These are phyloP conservation scores for Synanthedon andrenaeformis DNA, from an alignment of 2,888 invertebrate species.

Conservation along the genomic window DNA sequence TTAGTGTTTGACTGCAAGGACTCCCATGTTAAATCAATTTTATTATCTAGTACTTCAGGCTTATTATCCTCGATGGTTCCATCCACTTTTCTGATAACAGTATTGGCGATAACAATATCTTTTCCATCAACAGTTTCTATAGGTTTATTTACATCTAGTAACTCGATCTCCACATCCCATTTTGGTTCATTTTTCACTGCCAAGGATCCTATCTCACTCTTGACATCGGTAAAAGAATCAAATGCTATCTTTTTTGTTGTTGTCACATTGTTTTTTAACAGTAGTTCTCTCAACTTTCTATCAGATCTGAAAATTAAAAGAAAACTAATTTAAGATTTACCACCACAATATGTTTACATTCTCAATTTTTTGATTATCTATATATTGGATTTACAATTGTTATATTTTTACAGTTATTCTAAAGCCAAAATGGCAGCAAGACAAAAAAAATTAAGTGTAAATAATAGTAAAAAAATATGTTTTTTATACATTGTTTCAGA, in stretches of 20 bases:
- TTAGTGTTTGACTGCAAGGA: constrained; percentile 15
- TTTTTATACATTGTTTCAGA: too few species aligned
- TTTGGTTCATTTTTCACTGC: constrained; percentile 50
- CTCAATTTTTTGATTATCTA: too few species aligned
- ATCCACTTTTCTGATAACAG: constrained; percentile 60
- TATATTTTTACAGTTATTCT: too few species aligned
- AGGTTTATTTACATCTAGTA: constrained; percentile 20
- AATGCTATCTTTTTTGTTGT: constrained; percentile 60
- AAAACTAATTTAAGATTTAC: not conserved
- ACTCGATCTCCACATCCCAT: constrained; percentile 61
- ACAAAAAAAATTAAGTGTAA: too few species aligned
- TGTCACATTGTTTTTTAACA: constrained; percentile 27
- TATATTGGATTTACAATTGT: too few species aligned
- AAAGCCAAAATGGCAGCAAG: too few species aligned
- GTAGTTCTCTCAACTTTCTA: constrained; percentile 41
- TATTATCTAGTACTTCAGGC: constrained; percentile 15
- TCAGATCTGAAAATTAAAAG: constrained; percentile 36
- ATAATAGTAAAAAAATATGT: too few species aligned
- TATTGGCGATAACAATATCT: constrained; percentile 58
- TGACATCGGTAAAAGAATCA: constrained; percentile 60
- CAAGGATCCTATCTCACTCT: constrained; percentile 58
- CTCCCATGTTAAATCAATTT: constrained; percentile 40
- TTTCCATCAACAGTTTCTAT: constrained; percentile 42
- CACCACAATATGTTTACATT: too few species aligned
- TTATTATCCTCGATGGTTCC: constrained; percentile 21